These are phyloP conservation scores for Peromyscus maniculatus DNA, from an alignment of 2,113 vertebrate species.

Conservation along the genomic window DNA sequence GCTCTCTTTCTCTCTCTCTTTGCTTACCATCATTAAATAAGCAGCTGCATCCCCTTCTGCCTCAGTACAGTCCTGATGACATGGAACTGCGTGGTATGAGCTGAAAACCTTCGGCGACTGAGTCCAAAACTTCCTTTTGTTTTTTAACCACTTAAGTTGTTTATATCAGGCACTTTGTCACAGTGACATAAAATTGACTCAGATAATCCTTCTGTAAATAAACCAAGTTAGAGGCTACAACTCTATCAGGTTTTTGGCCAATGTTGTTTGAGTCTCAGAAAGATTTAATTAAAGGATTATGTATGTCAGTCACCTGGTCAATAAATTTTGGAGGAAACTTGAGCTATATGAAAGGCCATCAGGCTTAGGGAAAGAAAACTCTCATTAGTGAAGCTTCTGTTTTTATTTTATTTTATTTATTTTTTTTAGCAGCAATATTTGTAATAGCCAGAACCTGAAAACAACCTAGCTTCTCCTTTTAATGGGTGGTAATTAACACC, in stretches of 20 bases:
- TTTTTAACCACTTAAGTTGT: neutral
- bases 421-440: no score
- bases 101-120: neutral
- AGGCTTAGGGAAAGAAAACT: neutral
- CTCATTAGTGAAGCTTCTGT: neutral
- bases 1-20: neutral
- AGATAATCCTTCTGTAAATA: conserved; percentile 46
- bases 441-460: no score
- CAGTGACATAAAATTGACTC: neutral
- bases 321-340: conserved; percentile 15
- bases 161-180: neutral
- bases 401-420: neutral
- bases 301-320: neutral
- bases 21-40: neutral
- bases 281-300: neutral
- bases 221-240: neutral
- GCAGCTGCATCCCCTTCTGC: neutral
- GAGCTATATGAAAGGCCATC: neutral
- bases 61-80: neutral
- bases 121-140: neutral
- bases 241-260: neutral
- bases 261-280: neutral
- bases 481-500: neutral
- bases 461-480: neutral
- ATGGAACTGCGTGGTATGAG: no score